Conservation (phyloP, 2,888 invertebrate genomes). For the Spodoptera littoralis region DNA sequence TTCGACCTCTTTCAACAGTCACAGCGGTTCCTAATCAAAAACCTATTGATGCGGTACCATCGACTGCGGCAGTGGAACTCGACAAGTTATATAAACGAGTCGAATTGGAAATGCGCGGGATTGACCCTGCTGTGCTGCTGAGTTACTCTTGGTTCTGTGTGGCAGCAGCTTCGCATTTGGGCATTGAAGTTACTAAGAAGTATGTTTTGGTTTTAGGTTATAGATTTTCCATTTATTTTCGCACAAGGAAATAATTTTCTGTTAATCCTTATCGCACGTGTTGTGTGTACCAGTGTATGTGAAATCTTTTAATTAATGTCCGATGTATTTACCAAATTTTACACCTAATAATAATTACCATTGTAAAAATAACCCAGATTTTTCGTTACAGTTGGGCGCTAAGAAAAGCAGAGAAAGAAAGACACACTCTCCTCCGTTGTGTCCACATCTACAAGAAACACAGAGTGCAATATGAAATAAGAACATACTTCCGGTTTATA, state of each 20-base stretch:
- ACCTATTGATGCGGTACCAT: conserved; percentile 62
- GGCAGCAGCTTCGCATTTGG: conserved; percentile 94
- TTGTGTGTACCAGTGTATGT: no score
- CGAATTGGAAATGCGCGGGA: conserved; percentile 95
- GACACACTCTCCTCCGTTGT: conserved; percentile 95
- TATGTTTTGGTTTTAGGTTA: conserved; percentile 72
- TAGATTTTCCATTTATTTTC: neutral
- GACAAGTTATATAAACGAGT: conserved; percentile 95
- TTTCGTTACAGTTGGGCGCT: conserved; percentile 91
- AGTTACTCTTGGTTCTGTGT: conserved; percentile 96
- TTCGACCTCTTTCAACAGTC: conserved; percentile 67
- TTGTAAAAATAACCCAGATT: no score
- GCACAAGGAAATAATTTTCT: no score
- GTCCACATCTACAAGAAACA: conserved; percentile 98
- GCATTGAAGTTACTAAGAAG: conserved; percentile 92
- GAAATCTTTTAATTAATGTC: neutral
- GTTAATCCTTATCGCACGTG: no score
- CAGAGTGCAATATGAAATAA: conserved; percentile 97
- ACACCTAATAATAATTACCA: no score
- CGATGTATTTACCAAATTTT: no score
- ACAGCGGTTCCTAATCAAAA: conserved; percentile 63
- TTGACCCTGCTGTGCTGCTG: conserved; percentile 95
- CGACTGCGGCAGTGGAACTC: conserved; percentile 72
- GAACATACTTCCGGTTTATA: conserved; percentile 96
- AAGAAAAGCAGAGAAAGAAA: conserved; percentile 92